These are phyloP conservation scores for Synanthedon tipuliformis DNA, from an alignment of 2,888 invertebrate species.

Conservation along the genomic window DNA sequence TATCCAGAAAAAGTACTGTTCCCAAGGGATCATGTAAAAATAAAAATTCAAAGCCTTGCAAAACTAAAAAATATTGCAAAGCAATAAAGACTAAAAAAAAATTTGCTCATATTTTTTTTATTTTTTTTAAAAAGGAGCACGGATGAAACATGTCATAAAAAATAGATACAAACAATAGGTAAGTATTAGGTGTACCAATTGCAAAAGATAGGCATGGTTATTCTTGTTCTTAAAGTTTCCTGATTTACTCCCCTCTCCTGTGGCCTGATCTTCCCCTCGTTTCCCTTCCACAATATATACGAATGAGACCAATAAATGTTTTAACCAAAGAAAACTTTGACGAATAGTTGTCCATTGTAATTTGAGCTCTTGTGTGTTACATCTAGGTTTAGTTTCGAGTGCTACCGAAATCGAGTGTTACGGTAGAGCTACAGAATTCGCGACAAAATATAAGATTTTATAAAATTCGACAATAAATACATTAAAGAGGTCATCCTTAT, in stretches of 20 bases:
- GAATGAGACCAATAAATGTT: slow-evolving; percentile 13
- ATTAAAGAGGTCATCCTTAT: too few relatives aligned
- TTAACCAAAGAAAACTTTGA: slow-evolving; percentile 18
- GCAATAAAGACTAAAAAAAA: too few relatives aligned
- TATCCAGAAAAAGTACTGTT: too few relatives aligned
- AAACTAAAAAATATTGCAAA: too few relatives aligned
- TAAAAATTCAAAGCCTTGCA: too few relatives aligned
- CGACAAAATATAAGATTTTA: neutral
- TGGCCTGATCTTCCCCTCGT: neutral
- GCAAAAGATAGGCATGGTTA: too few relatives aligned
- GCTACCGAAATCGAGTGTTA: slow-evolving; percentile 8
- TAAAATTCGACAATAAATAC: neutral
- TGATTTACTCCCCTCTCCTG: neutral
- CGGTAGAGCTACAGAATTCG: slow-evolving; percentile 10
- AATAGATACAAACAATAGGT: too few relatives aligned
- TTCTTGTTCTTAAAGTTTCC: neutral
- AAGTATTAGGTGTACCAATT: too few relatives aligned
- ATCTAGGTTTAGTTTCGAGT: slow-evolving; percentile 23
- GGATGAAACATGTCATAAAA: too few relatives aligned
- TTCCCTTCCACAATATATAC: neutral
- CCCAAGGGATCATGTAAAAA: too few relatives aligned
- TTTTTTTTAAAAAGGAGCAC: too few relatives aligned
- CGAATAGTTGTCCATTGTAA: slow-evolving; percentile 18
- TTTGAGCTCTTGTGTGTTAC: slow-evolving; percentile 18
- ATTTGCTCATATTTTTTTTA: too few relatives aligned